Evolutionary conservation across 2,797 vertebrate genomes (phyloP).

Genomic region (Xyrichtys novacula): DNA sequence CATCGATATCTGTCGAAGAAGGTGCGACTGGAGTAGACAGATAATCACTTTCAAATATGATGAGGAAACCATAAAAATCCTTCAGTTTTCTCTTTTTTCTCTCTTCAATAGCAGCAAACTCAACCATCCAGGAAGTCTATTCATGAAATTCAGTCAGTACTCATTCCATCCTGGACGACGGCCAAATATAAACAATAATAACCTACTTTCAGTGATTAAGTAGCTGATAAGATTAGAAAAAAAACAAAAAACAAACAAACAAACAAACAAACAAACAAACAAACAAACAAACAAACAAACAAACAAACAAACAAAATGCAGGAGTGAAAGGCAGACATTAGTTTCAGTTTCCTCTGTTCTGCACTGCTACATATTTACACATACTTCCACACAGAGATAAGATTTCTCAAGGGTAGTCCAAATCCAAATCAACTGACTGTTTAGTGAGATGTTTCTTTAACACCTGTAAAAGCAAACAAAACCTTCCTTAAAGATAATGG

Average conservation of each 20-base stretch:
- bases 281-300: too few species aligned
- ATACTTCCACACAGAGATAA: background rate
- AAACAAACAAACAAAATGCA: too few species aligned
- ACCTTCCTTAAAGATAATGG: too few species aligned
- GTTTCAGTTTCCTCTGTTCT: slow-evolving; percentile 11
- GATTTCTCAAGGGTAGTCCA: background rate
- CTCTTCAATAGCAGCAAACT: slow-evolving; percentile 11
- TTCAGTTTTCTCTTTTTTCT: background rate
- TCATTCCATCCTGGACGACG: background rate
- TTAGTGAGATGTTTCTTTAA: too few species aligned
- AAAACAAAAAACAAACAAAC: too few species aligned
- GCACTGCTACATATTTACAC: background rate
- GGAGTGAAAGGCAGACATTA: background rate
- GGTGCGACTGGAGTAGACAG: background rate
- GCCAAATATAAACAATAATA: background rate
- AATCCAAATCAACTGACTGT: too few species aligned
- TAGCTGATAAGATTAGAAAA: slow-evolving; percentile 16
- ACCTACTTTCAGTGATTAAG: slow-evolving; percentile 8
- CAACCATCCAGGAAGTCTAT: background rate
- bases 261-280: too few species aligned
- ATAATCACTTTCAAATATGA: background rate
- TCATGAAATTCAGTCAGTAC: background rate
- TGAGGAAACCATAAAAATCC: background rate
- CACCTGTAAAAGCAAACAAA: too few species aligned
- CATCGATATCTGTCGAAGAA: background rate